Base-by-base conservation (phyloP, 2,888 invertebrate species). In the Leptinotarsa juncta region DNA sequence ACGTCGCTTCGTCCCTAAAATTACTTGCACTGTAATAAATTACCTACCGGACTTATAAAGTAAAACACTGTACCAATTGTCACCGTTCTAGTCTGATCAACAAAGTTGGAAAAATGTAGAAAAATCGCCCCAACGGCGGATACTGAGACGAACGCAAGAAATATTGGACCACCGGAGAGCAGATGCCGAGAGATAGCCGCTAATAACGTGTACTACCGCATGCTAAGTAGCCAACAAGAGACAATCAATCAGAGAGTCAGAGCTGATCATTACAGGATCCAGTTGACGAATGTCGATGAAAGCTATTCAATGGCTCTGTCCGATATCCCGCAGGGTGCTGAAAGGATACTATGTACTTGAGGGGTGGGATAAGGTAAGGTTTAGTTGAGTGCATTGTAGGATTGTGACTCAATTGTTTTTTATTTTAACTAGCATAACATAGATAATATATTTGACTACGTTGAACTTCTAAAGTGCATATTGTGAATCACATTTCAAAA, bases 151-250 rank as follows among this genome's bases (percentile, higher is more conserved):
- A 74, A 55, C 71, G 65, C 49, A 67, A 70, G 75, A 70, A 75
- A 53, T 72, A 85, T 85, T 83, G 85, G 86, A 85, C 86, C 86
- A 85, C 85, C 85, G 78, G 81, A 78, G 85, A 79, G 80, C 79
- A 82, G 85, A 85, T 86, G 83, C 82, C 82, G 78, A 82, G 82
- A 84, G 85, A 86, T 85, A 86, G 83, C 83, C 83, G 84, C 85
- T 86, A 86, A 85, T 86, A 86, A 85, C 83, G 83, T 84, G 85
- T 85, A 86, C 85, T 83, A 81, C 84, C 81, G 83, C 84, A 85
- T 85, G 84, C 83, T 85, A 84, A 85, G 84, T 84, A 85, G 85
- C 82, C 78, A 83, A 84, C 82, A 81, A 75, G 79, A 80, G 81
- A 83, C 84, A 84, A 85, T 85, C 86, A 85, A 85, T 86, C 86